Percentiles rank a stretch among this genome's conserved stretches.
phyloP scores from a whole-genome alignment of 2,113 vertebrate species.

The Rhegmatorhina hoffmannsi region DNA sequence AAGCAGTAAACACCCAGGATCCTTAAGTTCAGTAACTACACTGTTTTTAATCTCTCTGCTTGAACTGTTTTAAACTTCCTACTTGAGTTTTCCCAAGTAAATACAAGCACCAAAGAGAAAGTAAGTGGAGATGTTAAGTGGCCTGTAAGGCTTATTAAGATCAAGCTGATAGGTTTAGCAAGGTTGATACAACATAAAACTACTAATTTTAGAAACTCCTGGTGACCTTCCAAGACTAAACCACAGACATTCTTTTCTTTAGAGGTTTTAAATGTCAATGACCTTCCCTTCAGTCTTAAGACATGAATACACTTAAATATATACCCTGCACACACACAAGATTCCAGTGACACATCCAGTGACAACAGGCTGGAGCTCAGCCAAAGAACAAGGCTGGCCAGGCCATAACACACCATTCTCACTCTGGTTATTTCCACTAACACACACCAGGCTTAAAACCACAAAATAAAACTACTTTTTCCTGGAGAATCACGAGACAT shows the following conservation, averaged over 20 bases:
- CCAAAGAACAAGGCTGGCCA: neutral
- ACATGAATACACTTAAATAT: neutral
- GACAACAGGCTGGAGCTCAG: neutral
- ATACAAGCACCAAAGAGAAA: neutral
- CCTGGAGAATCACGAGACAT: neutral
- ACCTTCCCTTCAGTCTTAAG: neutral
- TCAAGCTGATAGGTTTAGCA: conserved; percentile 7
- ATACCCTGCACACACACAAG: neutral
- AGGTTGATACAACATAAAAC: neutral
- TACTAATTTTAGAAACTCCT: conserved; percentile 8
- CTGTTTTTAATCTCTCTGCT: neutral
- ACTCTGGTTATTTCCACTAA: neutral
- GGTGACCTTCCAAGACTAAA: neutral
- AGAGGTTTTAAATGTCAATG: neutral
- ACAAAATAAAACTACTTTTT: neutral
- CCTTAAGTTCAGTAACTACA: neutral
- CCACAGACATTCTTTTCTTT: neutral
- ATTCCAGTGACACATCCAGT: neutral
- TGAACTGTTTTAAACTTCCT: neutral
- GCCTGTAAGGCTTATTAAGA: neutral
- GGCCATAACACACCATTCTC: neutral
- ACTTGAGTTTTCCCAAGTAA: neutral
- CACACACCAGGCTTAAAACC: neutral
- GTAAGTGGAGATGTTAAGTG: neutral
- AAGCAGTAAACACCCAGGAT: neutral